Evolutionary conservation across 2,113 vertebrate genomes (phyloP), one percentile per base, ranked within the genome.

Genomic region (Elephas maximus): DNA sequence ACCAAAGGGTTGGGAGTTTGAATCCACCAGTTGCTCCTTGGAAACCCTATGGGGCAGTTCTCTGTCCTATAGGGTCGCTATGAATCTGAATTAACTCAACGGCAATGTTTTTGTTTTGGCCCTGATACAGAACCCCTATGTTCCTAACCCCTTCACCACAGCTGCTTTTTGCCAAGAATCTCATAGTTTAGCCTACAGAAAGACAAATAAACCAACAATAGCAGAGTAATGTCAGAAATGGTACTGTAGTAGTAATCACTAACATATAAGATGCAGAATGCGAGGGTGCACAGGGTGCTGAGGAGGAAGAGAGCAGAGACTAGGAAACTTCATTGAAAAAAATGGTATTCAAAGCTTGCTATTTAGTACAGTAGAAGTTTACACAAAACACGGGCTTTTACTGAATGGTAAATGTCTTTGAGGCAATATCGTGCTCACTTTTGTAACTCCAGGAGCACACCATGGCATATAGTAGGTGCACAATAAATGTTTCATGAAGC

Each of bases 401-500:
- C 20, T 77, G 48, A 77, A 48, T 51, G 67, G 44, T 21, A 20
- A 60, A 51, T 71, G 24, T 79, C 63, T 92, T 90, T 74, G 30
- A 41, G 48, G 67, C 21, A 63, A 48, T 37, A 15, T 67, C n/a
- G 0, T 15, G 30, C 12, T 96, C 60, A 82, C 53, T 21, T 30
- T 21, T 62, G 9, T 57, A 65, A 37, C 45, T 79, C 65, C 0
- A 37, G 81, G n/a, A 92, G 78, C 77, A 88, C 8, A 12, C 30
- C 8, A 65, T 62, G 73, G n/a, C 21, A 83, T 26, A 41, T 8
- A 53, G 45, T 92, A 65, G 41, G 60, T 74, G 2, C 24, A 24
- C n/a, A 44, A 63, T 91, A 89, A 88, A 86, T 88, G 41, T 79
- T 86, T 96, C 51, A 74, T 30, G 69, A 91, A 91, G 87, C 41